Base-by-base conservation (phyloP, 2,888 invertebrate species). In the Sinopyrophorus schimmeli region DNA sequence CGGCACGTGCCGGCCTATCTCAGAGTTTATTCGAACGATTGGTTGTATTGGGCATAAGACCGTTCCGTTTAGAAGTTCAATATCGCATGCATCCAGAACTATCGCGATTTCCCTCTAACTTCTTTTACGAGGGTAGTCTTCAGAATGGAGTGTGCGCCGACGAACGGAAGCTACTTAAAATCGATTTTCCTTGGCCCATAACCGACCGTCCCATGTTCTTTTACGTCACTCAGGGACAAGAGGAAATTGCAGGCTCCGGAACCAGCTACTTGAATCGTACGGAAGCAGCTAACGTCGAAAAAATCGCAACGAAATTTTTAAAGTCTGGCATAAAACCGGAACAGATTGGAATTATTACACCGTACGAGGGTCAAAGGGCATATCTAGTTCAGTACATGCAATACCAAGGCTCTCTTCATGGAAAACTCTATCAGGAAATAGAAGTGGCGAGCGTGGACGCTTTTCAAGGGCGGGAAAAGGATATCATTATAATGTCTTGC, bases 361-460 rank as follows among this genome's bases (percentile, higher is more conserved):
- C 99, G 0, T 99, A 99, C 66, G 99, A 99, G 73, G 98, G 98
- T 0, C 99, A 99, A 72, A 78, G 99, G 6, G 96, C 98, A 0
- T 99, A 96, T 70, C 78, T 99, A 53, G 97, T 92, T 0, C 97
- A 98, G 69, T 94, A 97, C 71, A 98, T 99, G 97, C 97, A 98
- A 73, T 95, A 95, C 70, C 97, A 96, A 70, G 99, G 99, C 6
- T 91, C 95, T 6, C 77, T 99, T 42, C 96, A 98, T 70, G 89
- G 94, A 21, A 97, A 97, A 68, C 77, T 99, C 0, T 99, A 99
- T 71, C 89, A 96, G 76, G 97, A 98, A 70, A 95, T 99, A 42
- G 99, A 99, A 76, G 97, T 99, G 0, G 99, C 98, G 5, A 97
- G 96, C 74, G 99, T 99, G 2, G 99, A 99, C 73, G 99, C 99